Base-by-base conservation (phyloP, 2,797 vertebrate genomes). In the Mus caroli region DNA sequence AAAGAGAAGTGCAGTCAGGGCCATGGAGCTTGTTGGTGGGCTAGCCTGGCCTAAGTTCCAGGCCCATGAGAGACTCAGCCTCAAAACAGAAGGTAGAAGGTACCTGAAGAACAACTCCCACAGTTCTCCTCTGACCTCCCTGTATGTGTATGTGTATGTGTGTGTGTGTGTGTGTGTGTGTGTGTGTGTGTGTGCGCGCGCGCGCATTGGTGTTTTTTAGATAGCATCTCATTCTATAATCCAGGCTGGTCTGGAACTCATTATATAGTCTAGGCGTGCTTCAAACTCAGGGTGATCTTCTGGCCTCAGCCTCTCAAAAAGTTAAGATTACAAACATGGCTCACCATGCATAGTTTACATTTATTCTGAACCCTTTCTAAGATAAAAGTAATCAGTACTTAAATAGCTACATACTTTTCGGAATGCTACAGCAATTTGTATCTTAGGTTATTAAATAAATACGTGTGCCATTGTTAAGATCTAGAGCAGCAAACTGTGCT, bases 381-480 rank as follows among this genome's bases (percentile, higher is more conserved):
- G 26, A 86, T 77, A 62, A 93, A 91, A 77, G 9, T 50, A 80
- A 91, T 40, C 84, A 37, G 17, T 31, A 37, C 71, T 93, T 90
- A 54, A 19, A 64, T 2, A 90, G 69, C 83, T 54, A 46, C 28
- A 73, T 56, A 60, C 31, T 40, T 93, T 93, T 90, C 37, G 17
- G 90, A 82, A 69, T 77, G 26, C 56, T 56, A 78, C 8, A 50
- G 24, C 50, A n/a, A 37, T 67, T 67, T 86, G n/a, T 58, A 75
- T 92, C 96, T 97, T 82, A 88, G 93, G 43, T 64, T 90, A 82
- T 56, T 84, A 83, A 83, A 58, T 92, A 92, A 93, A 83, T 90
- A 95, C 62, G 19, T 14, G 0, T 75, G 60, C 8, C 37, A 1
- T 26, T 96, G 43, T 26, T 46, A 40, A 60, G 58, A 92, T 22